These are phyloP conservation scores for Himalopsyche tibetana DNA, from an alignment of 2,888 invertebrate genomes.

Conservation along the genomic window DNA sequence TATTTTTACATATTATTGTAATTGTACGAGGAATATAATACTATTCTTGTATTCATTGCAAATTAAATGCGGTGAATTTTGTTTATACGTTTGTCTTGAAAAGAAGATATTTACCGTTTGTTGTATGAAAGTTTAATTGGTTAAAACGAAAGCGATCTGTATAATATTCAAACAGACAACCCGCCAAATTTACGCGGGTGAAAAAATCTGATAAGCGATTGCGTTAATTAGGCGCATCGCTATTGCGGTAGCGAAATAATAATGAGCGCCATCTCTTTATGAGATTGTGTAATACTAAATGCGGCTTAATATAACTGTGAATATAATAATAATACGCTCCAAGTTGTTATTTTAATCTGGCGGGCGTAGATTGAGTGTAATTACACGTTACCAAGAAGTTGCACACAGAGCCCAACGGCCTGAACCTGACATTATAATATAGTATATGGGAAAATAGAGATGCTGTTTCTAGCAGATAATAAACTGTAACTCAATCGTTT, in stretches of 20 bases:
- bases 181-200: neutral
- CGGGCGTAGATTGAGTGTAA: neutral
- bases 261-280: conserved; percentile 31
- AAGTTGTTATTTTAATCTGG: conserved; percentile 39
- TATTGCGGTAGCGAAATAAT: neutral
- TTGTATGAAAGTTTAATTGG: no score
- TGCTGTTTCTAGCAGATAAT: neutral
- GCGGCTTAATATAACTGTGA: conserved; percentile 48
- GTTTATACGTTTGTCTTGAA: no score
- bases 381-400: neutral
- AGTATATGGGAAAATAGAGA: neutral
- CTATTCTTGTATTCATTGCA: no score
- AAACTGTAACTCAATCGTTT: no score
- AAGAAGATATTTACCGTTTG: no score
- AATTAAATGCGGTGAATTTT: no score
- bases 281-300: neutral
- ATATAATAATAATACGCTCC: conserved; percentile 50
- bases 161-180: neutral
- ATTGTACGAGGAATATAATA: no score
- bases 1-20: no score
- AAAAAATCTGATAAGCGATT: neutral
- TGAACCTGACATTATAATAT: neutral
- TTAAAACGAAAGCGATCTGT: no score
- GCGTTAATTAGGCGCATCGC: conserved; percentile 44
- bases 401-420: neutral